Base-by-base conservation (phyloP, 2,113 vertebrate genomes). In the Xiphias gladius region DNA sequence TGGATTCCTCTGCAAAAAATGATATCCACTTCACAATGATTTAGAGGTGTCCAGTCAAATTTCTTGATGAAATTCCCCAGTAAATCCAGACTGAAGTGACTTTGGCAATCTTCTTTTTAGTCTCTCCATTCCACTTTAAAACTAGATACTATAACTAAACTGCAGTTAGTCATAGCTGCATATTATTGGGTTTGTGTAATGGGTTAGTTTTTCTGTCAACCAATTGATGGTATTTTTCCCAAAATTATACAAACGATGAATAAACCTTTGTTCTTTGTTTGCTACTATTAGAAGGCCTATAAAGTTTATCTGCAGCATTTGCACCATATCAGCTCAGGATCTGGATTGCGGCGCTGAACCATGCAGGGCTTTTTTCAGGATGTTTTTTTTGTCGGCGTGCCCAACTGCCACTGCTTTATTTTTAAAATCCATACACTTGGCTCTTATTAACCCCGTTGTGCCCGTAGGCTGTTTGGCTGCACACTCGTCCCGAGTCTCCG, bases 361-460 rank as follows among this genome's bases (percentile, higher is more conserved):
- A 10, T 7, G 22, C 2, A 32, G 13, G 26, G 30, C 2, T 43
- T 50, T 67, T 59, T 28, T 17, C 7, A 4, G 6, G 17, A 39
- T 57, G 50, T 76, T 39, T 39, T 35, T 39, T 67, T 79, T 41
- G 35, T 50, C 26, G 19, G 43, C 66, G 1, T 57, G 22, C 46
- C 43, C 70, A 71, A 52, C 71, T 66, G 71, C 63, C n/a, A 14
- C 74, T 26, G 46, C 66, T 77, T 73, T 55, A 80, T 84, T 88
- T 86, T n/a, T 52, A 58, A 73, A 70, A 86, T 62, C 77, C 58
- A 48, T 62, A 65, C 4, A 28, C 63, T 82, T 61, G 48, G 48
- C 41, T 68, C 19, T 65, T 73, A 58, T 82, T 86, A 80, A 81
- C 35, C 37, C 76, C 7, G 14, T 59, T 20, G 32, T 61, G 64